These are phyloP conservation scores for Pentalonia nigronervosa DNA, from an alignment of 1,140 invertebrate genomes.

Conservation along the genomic window DNA sequence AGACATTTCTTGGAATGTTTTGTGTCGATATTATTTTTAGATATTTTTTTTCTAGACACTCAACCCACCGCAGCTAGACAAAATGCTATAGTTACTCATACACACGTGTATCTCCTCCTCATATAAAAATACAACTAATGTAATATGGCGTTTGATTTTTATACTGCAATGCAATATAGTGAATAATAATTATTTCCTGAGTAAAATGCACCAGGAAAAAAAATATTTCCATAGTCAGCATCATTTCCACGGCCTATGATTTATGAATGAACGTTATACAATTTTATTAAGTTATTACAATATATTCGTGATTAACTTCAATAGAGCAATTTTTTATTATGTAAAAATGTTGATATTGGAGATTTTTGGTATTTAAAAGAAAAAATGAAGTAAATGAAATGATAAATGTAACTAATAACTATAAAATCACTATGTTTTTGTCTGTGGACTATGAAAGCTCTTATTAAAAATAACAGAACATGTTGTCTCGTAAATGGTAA, in stretches of 20 bases:
- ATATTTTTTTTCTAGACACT: slow-evolving; percentile 18
- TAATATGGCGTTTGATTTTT: neutral
- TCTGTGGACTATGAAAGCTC: neutral
- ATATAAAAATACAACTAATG: neutral
- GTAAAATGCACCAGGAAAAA: neutral
- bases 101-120: neutral
- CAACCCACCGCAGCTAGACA: slow-evolving; percentile 10
- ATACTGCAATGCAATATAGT: neutral
- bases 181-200: neutral
- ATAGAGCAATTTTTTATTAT: neutral
- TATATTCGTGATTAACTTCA: neutral
- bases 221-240: neutral
- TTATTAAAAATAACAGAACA: neutral
- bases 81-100: neutral
- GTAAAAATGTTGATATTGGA: neutral
- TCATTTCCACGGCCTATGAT: neutral
- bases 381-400: neutral
- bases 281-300: neutral
- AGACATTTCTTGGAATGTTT: neutral
- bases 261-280: neutral
- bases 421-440: neutral
- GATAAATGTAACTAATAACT: neutral
- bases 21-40: slow-evolving; percentile 4
- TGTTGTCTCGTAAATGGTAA: neutral
- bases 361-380: neutral